Percentiles rank a stretch among this genome's conserved stretches.
phyloP scores from a whole-genome alignment of 2,888 invertebrate species.

The Meandrusa payeni region DNA sequence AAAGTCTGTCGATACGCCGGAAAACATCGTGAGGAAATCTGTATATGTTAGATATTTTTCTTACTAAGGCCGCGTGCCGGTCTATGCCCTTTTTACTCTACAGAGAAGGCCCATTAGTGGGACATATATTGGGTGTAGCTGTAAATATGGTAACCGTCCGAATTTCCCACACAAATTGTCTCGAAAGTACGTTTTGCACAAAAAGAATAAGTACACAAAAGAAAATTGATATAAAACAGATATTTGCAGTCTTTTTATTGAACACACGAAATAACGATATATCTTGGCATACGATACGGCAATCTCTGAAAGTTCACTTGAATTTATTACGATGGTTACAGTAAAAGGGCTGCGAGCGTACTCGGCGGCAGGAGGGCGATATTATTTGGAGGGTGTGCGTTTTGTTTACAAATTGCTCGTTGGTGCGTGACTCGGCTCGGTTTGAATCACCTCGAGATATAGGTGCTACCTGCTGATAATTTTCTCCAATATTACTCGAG shows the following conservation, averaged over 20 bases:
- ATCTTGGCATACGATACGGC: conserved; percentile 40
- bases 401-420: conserved; percentile 76
- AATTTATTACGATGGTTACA: conserved; percentile 58
- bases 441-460: conserved; percentile 49
- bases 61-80: too few species aligned
- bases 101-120: too few species aligned
- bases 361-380: conserved; percentile 48
- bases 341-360: conserved; percentile 49
- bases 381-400: conserved; percentile 66
- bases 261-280: conserved; percentile 13
- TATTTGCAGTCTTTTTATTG: conserved; percentile 21
- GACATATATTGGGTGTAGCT: too few species aligned
- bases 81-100: too few species aligned
- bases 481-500: conserved; percentile 34
- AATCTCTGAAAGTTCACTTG: conserved; percentile 59
- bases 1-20: too few species aligned
- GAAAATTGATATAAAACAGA: conserved; percentile 2
- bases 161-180: conserved; percentile 11
- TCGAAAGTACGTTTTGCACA: background rate
- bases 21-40: too few species aligned
- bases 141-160: background rate
- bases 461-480: conserved; percentile 58
- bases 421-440: conserved; percentile 57
- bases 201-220: background rate
- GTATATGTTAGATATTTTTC: too few species aligned